A percentile compares a stretch with the other conserved stretches of the same genome.
Evolutionary conservation across 2,797 vertebrate species (phyloP).

Genomic region (Staurois parvus): DNA sequence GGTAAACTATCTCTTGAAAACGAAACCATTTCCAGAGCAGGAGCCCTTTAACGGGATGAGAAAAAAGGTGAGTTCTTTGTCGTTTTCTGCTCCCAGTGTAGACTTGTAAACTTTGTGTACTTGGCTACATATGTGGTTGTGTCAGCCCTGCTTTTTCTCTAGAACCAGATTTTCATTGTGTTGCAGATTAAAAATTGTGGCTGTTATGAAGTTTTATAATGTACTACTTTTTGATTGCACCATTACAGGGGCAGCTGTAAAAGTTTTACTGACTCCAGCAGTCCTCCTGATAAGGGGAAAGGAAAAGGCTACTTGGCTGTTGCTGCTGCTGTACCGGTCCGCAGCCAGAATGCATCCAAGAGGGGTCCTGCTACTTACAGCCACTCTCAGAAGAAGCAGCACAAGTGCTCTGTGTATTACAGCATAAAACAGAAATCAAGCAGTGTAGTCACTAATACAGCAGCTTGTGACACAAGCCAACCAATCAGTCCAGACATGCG

Average conservation of each 20-base stretch:
- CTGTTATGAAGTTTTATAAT: background rate
- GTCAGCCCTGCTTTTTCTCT: too few relatives aligned
- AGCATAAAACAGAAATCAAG: slow-evolving; percentile 84
- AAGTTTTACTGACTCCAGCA: slow-evolving; percentile 87
- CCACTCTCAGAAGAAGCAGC: slow-evolving; percentile 92
- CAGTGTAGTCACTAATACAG: slow-evolving; percentile 64
- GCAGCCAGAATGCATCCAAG: slow-evolving; percentile 86
- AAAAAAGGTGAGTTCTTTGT: too few relatives aligned
- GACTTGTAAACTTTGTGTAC: too few relatives aligned
- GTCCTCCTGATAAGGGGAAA: slow-evolving; percentile 92
- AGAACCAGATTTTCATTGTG: too few relatives aligned
- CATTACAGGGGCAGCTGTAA: slow-evolving; percentile 90
- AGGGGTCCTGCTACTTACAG: slow-evolving; percentile 80
- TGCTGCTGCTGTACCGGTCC: slow-evolving; percentile 75
- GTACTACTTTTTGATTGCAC: slow-evolving; percentile 33
- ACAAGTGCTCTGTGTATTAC: slow-evolving; percentile 93
- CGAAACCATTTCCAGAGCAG: too few relatives aligned
- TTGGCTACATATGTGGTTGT: too few relatives aligned
- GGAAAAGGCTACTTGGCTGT: slow-evolving; percentile 91
- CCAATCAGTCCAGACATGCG: slow-evolving; percentile 72
- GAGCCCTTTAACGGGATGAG: too few relatives aligned
- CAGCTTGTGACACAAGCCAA: slow-evolving; percentile 78
- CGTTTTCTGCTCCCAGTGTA: too few relatives aligned
- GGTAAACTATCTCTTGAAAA: too few relatives aligned
- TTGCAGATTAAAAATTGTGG: background rate